phyloP scores from a whole-genome alignment of 1,140 invertebrate species.

The Ceratosolen solmsi region DNA sequence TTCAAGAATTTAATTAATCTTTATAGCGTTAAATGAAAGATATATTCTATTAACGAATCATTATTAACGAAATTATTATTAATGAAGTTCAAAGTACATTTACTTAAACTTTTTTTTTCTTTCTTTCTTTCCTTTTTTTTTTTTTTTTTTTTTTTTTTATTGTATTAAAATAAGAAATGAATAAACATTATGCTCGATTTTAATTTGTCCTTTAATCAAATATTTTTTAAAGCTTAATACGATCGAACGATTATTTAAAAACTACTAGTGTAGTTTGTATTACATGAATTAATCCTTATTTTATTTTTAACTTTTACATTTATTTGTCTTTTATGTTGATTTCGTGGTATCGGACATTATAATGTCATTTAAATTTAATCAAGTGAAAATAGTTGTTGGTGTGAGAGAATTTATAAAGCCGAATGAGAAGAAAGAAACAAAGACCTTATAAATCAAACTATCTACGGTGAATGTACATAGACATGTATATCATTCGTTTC shows the following conservation, averaged over 20 bases:
- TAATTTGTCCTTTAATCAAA: no score
- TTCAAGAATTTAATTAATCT: no score
- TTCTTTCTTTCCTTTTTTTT: no score
- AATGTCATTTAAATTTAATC: slow-evolving; percentile 16
- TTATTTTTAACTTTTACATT: background rate
- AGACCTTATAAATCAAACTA: slow-evolving; percentile 21
- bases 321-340: background rate
- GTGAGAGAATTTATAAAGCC: background rate
- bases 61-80: no score
- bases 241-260: background rate
- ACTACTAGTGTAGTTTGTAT: background rate
- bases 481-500: background rate
- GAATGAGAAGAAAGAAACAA: background rate
- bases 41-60: no score
- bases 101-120: no score
- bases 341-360: background rate
- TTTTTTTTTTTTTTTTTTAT: no score
- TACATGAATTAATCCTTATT: background rate
- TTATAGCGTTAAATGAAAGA: no score
- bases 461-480: background rate
- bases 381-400: background rate
- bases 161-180: no score
- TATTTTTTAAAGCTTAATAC: background rate
- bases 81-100: no score
- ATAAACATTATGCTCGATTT: no score